Percentiles rank a stretch among this genome's conserved stretches.
phyloP scores from a whole-genome alignment of 2,113 vertebrate genomes.

The Tor tambroides region DNA sequence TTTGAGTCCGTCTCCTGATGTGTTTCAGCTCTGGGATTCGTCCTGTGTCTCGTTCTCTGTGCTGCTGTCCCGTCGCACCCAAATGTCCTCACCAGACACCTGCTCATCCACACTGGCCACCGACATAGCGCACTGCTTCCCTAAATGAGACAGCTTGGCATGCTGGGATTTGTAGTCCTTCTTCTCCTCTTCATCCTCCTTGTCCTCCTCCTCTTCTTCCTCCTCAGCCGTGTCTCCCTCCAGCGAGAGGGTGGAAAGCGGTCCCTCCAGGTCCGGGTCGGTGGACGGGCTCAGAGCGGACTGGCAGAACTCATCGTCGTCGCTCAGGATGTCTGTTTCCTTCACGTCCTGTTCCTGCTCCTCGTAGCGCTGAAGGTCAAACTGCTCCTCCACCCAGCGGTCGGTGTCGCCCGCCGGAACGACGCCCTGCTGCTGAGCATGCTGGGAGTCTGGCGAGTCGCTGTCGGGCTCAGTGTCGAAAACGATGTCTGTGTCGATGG shows the following conservation, averaged over 20 bases:
- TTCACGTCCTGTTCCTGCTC: conserved; percentile 88
- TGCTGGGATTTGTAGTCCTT: conserved; percentile 62
- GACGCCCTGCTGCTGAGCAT: conserved; percentile 60
- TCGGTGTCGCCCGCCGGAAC: conserved; percentile 85
- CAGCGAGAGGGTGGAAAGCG: conserved; percentile 80
- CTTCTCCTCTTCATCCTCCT: conserved; percentile 52
- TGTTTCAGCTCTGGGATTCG: conserved; percentile 29
- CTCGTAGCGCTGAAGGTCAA: conserved; percentile 92
- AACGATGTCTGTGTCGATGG: conserved; percentile 92
- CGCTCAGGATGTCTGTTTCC: conserved; percentile 95
- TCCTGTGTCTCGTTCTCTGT: conserved; percentile 80
- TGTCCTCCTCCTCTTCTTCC: conserved; percentile 45
- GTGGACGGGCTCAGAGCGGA: conserved; percentile 65
- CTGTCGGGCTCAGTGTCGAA: conserved; percentile 84
- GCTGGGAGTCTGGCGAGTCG: conserved; percentile 71
- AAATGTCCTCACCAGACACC: conserved; percentile 81
- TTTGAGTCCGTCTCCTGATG: neutral
- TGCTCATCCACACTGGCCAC: conserved; percentile 68
- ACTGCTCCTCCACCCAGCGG: conserved; percentile 98
- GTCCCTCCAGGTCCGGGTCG: conserved; percentile 78
- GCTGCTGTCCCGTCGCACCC: conserved; percentile 84
- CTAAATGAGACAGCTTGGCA: conserved; percentile 75
- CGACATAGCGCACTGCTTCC: conserved; percentile 74
- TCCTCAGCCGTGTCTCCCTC: conserved; percentile 53
- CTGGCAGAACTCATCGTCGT: conserved; percentile 86